phyloP scores from a whole-genome alignment of 2,113 vertebrate genomes.

The Heterotilapia buettikoferi region DNA sequence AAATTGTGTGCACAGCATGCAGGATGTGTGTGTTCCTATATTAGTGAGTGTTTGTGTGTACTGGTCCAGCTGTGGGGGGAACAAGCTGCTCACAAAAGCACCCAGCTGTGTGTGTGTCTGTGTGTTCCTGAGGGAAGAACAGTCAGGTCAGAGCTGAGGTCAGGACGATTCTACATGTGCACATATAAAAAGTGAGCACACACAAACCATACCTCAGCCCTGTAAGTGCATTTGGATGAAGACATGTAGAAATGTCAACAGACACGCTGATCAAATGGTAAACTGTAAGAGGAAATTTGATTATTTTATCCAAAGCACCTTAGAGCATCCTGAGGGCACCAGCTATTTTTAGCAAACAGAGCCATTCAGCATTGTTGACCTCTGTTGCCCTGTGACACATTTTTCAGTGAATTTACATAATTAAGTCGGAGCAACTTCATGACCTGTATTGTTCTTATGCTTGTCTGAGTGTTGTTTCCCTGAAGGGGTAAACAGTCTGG shows the following conservation, averaged over 20 bases:
- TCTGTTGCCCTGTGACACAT: not conserved
- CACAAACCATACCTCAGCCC: not conserved
- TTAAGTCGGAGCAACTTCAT: not conserved
- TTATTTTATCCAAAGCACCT: not conserved
- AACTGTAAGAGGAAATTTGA: not conserved
- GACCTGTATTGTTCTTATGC: not conserved
- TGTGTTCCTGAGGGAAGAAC: not conserved
- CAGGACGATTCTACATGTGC: not conserved
- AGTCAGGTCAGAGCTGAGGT: not conserved
- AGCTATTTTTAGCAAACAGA: not conserved
- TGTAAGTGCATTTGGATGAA: not conserved
- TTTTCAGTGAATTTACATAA: not conserved
- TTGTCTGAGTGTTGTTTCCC: not conserved
- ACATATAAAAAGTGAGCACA: not conserved
- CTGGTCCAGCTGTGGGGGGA: not conserved
- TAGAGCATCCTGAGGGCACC: not conserved
- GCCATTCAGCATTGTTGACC: not conserved
- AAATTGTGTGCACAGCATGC: not conserved
- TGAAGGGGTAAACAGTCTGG: not conserved
- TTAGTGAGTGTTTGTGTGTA: not conserved
- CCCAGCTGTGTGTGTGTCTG: not conserved
- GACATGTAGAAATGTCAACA: not conserved
- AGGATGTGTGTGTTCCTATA: not conserved
- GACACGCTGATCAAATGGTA: not conserved
- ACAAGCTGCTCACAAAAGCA: not conserved